Conservation (phyloP, 2,113 vertebrate species). For the Cygnus buccinator region DNA sequence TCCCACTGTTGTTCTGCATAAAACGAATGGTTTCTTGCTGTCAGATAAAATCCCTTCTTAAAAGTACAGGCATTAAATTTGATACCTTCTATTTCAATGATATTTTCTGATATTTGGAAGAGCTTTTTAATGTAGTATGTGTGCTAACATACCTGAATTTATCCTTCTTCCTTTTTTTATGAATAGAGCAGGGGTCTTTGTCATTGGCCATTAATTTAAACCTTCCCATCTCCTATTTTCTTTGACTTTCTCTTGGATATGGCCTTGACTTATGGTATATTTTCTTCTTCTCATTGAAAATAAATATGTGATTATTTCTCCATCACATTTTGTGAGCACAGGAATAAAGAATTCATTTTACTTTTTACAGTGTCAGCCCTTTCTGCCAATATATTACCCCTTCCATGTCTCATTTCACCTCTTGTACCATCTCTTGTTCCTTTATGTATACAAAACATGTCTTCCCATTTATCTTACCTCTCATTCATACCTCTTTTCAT, state of each 20-base stretch:
- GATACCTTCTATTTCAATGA: background rate
- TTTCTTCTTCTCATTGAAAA: background rate
- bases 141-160: background rate
- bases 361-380: background rate
- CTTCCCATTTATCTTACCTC: constrained; percentile 32
- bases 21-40: constrained; percentile 31
- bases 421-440: background rate
- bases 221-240: background rate
- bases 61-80: background rate
- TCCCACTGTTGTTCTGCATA: constrained; percentile 25
- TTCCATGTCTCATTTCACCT: background rate
- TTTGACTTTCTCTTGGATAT: background rate
- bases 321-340: background rate
- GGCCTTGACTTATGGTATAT: background rate
- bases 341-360: background rate
- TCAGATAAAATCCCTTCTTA: constrained; percentile 26
- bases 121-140: background rate
- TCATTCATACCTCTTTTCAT: background rate
- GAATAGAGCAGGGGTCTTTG: background rate
- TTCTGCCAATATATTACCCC: background rate
- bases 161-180: background rate
- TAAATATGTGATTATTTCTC: background rate
- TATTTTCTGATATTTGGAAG: background rate
- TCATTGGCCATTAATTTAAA: background rate
- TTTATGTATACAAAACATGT: background rate